Evolutionary conservation across 2,888 invertebrate genomes (phyloP).

Genomic region (Ctenicera cuprea): DNA sequence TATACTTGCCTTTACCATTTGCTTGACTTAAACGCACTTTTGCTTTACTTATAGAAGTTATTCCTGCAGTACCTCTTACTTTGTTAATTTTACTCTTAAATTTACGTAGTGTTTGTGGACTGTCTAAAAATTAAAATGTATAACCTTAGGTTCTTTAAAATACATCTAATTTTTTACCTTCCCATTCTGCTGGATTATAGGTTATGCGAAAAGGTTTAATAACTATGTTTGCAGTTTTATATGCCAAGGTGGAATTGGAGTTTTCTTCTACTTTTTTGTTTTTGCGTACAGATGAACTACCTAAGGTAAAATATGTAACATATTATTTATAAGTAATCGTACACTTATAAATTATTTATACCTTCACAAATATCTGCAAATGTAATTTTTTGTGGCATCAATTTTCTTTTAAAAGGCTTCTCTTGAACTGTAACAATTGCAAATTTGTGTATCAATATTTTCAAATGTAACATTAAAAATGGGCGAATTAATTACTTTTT

Average conservation of each 20-base stretch:
- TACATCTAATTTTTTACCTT: background rate
- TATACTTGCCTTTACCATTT: too few species aligned
- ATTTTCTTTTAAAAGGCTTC: background rate
- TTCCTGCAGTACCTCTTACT: too few species aligned
- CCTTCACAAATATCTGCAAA: background rate
- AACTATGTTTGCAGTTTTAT: background rate
- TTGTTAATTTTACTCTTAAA: too few species aligned
- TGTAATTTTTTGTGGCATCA: background rate
- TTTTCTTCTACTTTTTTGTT: background rate
- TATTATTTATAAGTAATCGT: background rate
- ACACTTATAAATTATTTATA: background rate
- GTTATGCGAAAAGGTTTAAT: background rate
- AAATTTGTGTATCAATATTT: background rate
- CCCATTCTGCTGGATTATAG: background rate
- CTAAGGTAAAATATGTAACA: background rate
- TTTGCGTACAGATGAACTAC: background rate
- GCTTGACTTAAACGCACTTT: too few species aligned
- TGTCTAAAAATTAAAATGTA: too few species aligned
- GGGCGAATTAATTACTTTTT: too few species aligned
- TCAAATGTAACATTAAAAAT: too few species aligned
- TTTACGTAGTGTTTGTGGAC: too few species aligned
- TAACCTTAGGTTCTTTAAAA: too few species aligned
- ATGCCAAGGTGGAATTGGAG: background rate
- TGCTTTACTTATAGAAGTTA: too few species aligned
- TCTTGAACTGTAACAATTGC: background rate